phyloP scores from a whole-genome alignment of 92 coral and sea anemone species.

The Zoanthus solanderi region DNA sequence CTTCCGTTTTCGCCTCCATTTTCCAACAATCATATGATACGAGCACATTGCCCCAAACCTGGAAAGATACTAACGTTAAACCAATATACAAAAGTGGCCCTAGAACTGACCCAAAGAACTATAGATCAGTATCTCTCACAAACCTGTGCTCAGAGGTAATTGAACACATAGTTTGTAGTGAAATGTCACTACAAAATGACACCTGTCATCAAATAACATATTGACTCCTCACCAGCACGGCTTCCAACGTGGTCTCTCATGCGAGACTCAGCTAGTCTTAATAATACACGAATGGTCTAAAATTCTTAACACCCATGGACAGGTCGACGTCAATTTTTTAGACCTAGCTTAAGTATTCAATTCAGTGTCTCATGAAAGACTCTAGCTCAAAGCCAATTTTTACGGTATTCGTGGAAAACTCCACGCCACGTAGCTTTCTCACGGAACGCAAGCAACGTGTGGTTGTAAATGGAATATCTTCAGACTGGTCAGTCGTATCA shows the following conservation, averaged over 20 bases:
- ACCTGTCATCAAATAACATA: conserved; percentile 1
- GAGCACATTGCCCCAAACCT: not conserved
- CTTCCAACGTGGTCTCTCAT: conserved; percentile 33
- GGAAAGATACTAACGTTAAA: conserved; percentile 22
- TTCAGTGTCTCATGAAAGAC: conserved; percentile 36
- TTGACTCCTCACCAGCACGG: conserved; percentile 28
- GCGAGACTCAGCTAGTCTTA: conserved; percentile 42
- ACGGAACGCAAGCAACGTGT: conserved; percentile 46
- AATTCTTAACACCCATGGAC: conserved; percentile 29
- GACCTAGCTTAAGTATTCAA: conserved; percentile 29
- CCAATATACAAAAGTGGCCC: conserved; percentile 31
- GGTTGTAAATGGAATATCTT: conserved; percentile 46
- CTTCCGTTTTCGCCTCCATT: conserved; percentile 42
- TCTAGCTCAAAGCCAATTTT: conserved; percentile 41
- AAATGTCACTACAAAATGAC: too few relatives aligned
- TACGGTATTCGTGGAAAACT: conserved; percentile 48
- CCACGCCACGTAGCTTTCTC: not conserved
- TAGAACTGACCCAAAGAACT: conserved; percentile 8
- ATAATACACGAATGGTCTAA: conserved; percentile 48
- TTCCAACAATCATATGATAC: conserved; percentile 39
- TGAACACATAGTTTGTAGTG: too few relatives aligned
- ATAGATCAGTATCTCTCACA: too few relatives aligned
- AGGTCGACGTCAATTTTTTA: conserved; percentile 29
- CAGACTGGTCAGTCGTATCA: conserved; percentile 32
- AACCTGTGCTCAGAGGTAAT: too few relatives aligned